Percentiles rank a stretch among this genome's conserved stretches.
phyloP scores from a whole-genome alignment of 2,113 vertebrate species.

The Raja brachyura region DNA sequence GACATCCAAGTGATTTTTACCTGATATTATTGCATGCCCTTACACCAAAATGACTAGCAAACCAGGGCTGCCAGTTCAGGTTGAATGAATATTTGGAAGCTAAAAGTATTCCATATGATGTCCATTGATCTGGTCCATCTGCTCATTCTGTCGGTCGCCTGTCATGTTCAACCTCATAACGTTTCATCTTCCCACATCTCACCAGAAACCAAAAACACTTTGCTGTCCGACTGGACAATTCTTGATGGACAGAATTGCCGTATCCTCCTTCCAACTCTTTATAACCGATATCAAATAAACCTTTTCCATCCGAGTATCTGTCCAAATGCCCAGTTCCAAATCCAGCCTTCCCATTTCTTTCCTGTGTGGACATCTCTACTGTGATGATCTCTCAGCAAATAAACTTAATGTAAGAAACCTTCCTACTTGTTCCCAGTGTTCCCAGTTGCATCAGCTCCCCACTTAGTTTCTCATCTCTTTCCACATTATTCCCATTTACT shows the following conservation, averaged over 20 bases:
- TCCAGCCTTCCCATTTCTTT: too few species aligned
- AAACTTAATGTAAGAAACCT: too few species aligned
- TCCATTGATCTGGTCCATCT: not conserved
- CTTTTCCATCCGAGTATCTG: too few species aligned
- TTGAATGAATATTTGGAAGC: not conserved
- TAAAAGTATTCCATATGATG: not conserved
- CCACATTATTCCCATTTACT: too few species aligned
- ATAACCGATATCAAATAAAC: not conserved
- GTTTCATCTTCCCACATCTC: not conserved
- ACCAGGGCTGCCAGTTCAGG: not conserved
- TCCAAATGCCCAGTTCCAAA: too few species aligned
- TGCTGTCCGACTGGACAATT: not conserved
- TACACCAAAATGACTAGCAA: not conserved
- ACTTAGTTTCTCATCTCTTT: too few species aligned
- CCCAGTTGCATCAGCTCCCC: too few species aligned
- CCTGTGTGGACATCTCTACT: too few species aligned
- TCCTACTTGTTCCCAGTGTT: too few species aligned
- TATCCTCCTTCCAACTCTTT: not conserved
- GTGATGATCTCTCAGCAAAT: too few species aligned
- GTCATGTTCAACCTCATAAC: not conserved
- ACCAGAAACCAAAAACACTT: not conserved
- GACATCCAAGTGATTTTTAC: not conserved
- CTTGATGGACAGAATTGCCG: not conserved
- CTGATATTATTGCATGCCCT: not conserved
- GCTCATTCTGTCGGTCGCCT: not conserved